A percentile compares a stretch with the other conserved stretches of the same genome.
Conservation (phyloP, 2,888 invertebrate genomes). For the Amiota communis region DNA sequence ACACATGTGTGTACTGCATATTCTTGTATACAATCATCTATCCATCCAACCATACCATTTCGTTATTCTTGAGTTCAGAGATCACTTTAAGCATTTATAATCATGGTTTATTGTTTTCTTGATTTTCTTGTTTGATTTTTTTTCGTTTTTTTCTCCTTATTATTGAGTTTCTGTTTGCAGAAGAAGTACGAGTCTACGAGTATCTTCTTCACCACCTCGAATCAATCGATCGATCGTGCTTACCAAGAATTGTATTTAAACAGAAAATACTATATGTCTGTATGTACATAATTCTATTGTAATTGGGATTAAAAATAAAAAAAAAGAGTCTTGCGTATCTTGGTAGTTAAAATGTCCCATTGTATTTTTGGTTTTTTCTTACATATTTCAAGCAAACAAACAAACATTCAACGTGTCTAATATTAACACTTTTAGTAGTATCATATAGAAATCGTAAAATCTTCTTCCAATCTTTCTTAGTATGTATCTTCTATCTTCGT, state of each 20-base stretch:
- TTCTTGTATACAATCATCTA: too few species aligned
- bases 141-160: not conserved
- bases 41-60: too few species aligned
- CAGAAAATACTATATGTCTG: too few species aligned
- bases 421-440: conserved; percentile 21
- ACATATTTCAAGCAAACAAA: conserved; percentile 45
- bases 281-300: too few species aligned
- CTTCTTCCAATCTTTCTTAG: not conserved
- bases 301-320: too few species aligned
- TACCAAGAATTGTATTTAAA: conserved; percentile 41
- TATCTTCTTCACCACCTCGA: not conserved
- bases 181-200: not conserved
- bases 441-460: too few species aligned
- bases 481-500: conserved; percentile 20
- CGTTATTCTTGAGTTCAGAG: conserved; percentile 19
- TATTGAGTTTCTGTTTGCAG: not conserved
- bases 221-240: conserved; percentile 9
- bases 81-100: conserved; percentile 23
- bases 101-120: not conserved
- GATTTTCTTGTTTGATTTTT: conserved; percentile 1
- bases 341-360: conserved; percentile 64
- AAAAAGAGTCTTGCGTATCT: conserved; percentile 52
- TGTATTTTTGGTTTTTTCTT: conserved; percentile 47
- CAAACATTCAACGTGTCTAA: conserved; percentile 59
- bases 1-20: too few species aligned